Evolutionary conservation across 2,888 invertebrate genomes (phyloP).

Genomic region (Oeneis ivallda): DNA sequence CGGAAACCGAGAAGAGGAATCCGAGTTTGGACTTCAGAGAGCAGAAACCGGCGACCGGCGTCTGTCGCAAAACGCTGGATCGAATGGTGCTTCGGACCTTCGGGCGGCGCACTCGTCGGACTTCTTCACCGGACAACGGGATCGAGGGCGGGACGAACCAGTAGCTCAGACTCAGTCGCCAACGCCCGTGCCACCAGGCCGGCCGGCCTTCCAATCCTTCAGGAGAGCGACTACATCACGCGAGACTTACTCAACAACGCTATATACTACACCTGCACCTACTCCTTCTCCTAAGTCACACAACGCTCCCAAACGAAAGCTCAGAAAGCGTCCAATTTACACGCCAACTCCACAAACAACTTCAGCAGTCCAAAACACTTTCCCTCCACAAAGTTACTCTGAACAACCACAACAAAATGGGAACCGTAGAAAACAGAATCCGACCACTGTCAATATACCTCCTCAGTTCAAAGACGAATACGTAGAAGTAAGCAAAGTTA

Average conservation of each 20-base stretch:
- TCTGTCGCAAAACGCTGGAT: conserved; percentile 56
- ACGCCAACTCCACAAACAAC: conserved; percentile 56
- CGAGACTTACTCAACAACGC: conserved; percentile 56
- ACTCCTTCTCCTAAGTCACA: conserved; percentile 42
- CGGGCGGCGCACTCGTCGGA: conserved; percentile 88
- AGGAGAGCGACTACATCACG: conserved; percentile 73
- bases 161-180: conserved; percentile 41
- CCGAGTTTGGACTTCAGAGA: conserved; percentile 86
- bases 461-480: conserved; percentile 73
- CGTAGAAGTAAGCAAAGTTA: conserved; percentile 72
- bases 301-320: conserved; percentile 64
- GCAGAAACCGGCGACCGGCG: conserved; percentile 84
- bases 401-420: conserved; percentile 53
- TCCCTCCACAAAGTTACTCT: conserved; percentile 50
- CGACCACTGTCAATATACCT: conserved; percentile 55
- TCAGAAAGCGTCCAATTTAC: conserved; percentile 69
- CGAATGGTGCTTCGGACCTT: conserved; percentile 80
- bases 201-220: conserved; percentile 56
- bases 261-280: conserved; percentile 49
- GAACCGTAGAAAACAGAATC: conserved; percentile 50
- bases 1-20: conserved; percentile 84
- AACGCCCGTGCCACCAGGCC: conserved; percentile 47
- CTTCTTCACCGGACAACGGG: conserved; percentile 84
- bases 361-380: conserved; percentile 54
- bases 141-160: conserved; percentile 72